Base-by-base conservation (phyloP, 2,888 invertebrate species). In the Dynastes tityus region DNA sequence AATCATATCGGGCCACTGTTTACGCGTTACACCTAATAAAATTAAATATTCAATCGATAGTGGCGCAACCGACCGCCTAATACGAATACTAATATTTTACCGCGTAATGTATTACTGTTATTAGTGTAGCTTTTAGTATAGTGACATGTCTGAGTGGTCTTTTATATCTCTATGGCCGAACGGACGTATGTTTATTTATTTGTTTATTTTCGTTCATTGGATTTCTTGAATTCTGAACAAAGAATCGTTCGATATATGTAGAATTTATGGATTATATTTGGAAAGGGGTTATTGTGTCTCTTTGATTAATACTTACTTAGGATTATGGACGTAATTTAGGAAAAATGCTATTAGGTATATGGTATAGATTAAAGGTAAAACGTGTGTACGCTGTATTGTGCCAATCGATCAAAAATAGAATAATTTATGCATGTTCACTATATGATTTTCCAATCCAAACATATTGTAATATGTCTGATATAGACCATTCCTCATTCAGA, bases 81-180 rank as follows among this genome's bases (percentile, higher is more conserved):
- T 76, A 65, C 65, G 65, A 76, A 65, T 76, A 76, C 64, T 65
- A 76, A 76, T 53, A 51, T 78, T 78, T 53, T 70, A 71, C 64
- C 65, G 40, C 45, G 63, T 73, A 74, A 73, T 40, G 37, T 78
- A 65, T 73, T 64, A 70, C 68, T 58, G 70, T 70, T 75, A 79
- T 79, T 79, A 76, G 76, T 55, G 55, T 45, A 64, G 68, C 68
- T 76, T 78, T 79, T 76, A 53, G 73, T 65, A 22, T 53, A 40
- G 37, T 75, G 70, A 64, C 63, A 76, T 37, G 51, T 53, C 58
- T 68, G 58, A 78, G 68, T 75, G 49, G 78, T 68, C 67, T 16
- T 37, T 74, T 29, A 53, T 73, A 58, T 63, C 63, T 63, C 63
- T 29, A 63, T 63, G 13, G 11, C 11, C 63, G 55, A n/a, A 45